These are phyloP conservation scores for Pelosia muscerda DNA, from an alignment of 2,888 invertebrate genomes.

Conservation along the genomic window DNA sequence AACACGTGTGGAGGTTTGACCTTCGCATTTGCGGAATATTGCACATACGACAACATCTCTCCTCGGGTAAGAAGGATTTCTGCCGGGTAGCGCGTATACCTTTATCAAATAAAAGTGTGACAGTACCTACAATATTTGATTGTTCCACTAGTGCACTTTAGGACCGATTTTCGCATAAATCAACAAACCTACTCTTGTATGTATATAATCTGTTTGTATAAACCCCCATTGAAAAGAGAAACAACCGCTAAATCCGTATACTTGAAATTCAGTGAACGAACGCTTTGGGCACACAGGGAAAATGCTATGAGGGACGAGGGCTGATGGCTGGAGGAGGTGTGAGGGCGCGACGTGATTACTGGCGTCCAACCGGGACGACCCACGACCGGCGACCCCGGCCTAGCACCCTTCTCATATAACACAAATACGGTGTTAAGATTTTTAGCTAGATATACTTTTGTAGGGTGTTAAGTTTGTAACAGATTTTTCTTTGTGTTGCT, in stretches of 20 bases:
- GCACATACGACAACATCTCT: too few relatives aligned
- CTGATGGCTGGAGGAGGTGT: constrained; percentile 64
- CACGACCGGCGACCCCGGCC: constrained; percentile 65
- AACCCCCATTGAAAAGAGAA: constrained; percentile 35
- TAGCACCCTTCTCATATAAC: constrained; percentile 46
- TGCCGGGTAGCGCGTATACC: too few relatives aligned
- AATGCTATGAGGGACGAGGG: constrained; percentile 44
- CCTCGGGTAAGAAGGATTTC: too few relatives aligned
- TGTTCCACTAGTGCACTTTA: neutral
- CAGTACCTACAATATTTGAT: neutral
- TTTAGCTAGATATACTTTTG: constrained; percentile 8
- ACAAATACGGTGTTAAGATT: constrained; percentile 37
- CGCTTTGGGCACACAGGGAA: constrained; percentile 57
- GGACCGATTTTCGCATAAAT: neutral
- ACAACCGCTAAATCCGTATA: constrained; percentile 63
- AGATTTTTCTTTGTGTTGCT: neutral
- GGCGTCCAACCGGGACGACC: constrained; percentile 76
- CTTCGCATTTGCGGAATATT: too few relatives aligned
- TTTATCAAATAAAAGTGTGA: too few relatives aligned
- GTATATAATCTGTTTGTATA: constrained; percentile 29
- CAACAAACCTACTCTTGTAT: neutral
- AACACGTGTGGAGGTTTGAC: too few relatives aligned
- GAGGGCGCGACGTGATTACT: constrained; percentile 79
- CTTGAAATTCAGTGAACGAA: constrained; percentile 71
- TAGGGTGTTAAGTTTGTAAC: neutral